A percentile compares a stretch with the other conserved stretches of the same genome.
These are phyloP conservation scores for Pseudachorutes palmiensis DNA, from an alignment of 1,140 invertebrate species.

Conservation along the genomic window DNA sequence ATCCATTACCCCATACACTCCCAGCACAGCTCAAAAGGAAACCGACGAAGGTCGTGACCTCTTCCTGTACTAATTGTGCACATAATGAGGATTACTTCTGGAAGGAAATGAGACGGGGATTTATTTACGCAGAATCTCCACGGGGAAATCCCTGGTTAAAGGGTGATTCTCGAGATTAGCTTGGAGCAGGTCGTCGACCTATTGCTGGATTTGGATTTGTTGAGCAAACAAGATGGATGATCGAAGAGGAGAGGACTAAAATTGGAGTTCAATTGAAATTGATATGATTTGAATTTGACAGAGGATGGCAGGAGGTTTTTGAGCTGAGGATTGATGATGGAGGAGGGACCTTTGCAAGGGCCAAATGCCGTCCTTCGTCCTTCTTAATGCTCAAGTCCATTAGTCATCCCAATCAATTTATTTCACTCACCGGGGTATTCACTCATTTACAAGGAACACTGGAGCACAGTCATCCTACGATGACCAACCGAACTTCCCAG, in stretches of 20 bases:
- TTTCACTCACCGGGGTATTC: not conserved
- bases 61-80: too few species aligned
- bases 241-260: not conserved
- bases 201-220: too few species aligned
- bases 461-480: not conserved
- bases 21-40: too few species aligned
- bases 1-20: too few species aligned
- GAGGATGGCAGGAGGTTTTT: not conserved
- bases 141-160: not conserved
- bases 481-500: not conserved
- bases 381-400: not conserved
- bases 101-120: too few species aligned
- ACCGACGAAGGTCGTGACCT: too few species aligned
- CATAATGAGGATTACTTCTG: too few species aligned
- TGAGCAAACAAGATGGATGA: not conserved
- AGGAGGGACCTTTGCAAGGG: not conserved
- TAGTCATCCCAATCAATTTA: slow-evolving; percentile 11
- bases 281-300: slow-evolving; percentile 13
- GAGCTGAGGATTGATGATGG: slow-evolving; percentile 5
- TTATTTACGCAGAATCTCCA: not conserved
- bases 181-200: too few species aligned
- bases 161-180: not conserved
- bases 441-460: not conserved
- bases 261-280: slow-evolving; percentile 1
- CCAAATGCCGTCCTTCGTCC: not conserved